These are phyloP conservation scores for Chloroclystis v-ata DNA, from an alignment of 2,888 invertebrate species.

Conservation along the genomic window DNA sequence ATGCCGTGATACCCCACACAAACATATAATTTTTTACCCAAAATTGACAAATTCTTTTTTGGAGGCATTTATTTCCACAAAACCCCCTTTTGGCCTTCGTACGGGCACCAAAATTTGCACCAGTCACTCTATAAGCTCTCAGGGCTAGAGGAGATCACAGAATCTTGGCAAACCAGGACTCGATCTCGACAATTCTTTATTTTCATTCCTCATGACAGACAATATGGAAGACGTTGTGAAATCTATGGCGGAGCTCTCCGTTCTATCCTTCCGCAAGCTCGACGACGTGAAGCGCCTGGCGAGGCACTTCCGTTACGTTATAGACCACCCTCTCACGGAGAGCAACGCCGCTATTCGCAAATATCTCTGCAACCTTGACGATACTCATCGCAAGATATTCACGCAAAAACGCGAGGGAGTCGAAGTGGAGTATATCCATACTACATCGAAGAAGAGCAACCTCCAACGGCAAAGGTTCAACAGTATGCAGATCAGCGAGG, in stretches of 20 bases:
- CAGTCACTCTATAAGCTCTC: constrained; percentile 32
- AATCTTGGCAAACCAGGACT: constrained; percentile 37
- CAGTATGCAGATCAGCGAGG: constrained; percentile 67
- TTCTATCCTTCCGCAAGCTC: constrained; percentile 61
- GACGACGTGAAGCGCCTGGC: constrained; percentile 64
- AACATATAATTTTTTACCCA: constrained; percentile 45
- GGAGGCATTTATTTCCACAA: constrained; percentile 29
- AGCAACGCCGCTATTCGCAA: constrained; percentile 43
- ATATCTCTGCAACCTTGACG: constrained; percentile 54
- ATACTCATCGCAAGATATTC: constrained; percentile 56
- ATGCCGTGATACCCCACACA: constrained; percentile 64
- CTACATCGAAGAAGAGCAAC: constrained; percentile 68
- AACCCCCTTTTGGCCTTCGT: constrained; percentile 37
- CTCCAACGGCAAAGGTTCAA: constrained; percentile 68
- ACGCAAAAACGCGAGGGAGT: constrained; percentile 57
- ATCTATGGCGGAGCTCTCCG: constrained; percentile 50
- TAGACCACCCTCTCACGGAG: constrained; percentile 57
- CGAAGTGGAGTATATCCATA: constrained; percentile 70
- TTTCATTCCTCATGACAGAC: constrained; percentile 31
- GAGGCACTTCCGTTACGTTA: constrained; percentile 55
- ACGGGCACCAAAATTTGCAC: constrained; percentile 43
- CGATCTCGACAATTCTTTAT: constrained; percentile 17
- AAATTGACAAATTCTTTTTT: constrained; percentile 37
- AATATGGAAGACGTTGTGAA: constrained; percentile 41
- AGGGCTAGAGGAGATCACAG: constrained; percentile 32